A percentile compares a stretch with the other conserved stretches of the same genome.
phyloP scores from a whole-genome alignment of 2,888 invertebrate species.

The Drosophila basisetae region DNA sequence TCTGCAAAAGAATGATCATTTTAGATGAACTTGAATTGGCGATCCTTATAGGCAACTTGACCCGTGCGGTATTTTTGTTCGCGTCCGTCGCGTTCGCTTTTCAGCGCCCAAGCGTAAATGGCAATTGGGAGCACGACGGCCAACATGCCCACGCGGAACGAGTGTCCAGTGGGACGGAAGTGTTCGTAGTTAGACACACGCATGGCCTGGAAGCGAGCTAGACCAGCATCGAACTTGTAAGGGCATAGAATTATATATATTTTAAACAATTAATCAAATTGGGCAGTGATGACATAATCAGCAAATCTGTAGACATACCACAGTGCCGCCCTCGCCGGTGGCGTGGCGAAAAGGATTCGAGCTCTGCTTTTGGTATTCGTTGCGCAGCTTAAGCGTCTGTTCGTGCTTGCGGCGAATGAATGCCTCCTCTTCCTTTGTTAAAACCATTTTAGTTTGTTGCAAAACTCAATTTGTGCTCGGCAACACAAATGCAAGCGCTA shows the following conservation, averaged over 20 bases:
- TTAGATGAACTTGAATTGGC: conserved; percentile 89
- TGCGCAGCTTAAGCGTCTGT: conserved; percentile 85
- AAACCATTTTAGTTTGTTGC: conserved; percentile 52
- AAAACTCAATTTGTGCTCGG: conserved; percentile 18
- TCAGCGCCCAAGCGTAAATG: conserved; percentile 86
- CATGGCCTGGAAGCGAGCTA: conserved; percentile 91
- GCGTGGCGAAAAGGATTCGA: conserved; percentile 91
- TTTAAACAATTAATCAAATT: conserved; percentile 1
- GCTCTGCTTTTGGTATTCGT: conserved; percentile 90
- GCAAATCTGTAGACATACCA: conserved; percentile 88
- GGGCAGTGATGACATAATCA: conserved; percentile 84
- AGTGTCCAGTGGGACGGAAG: conserved; percentile 89
- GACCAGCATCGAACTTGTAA: conserved; percentile 93
- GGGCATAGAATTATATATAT: conserved; percentile 67
- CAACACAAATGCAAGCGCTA: conserved; percentile 34
- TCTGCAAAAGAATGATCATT: conserved; percentile 39
- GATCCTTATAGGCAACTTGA: conserved; percentile 91
- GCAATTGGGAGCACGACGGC: conserved; percentile 87
- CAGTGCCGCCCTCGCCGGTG: conserved; percentile 88
- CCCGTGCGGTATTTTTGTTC: conserved; percentile 89
- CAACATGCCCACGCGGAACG: conserved; percentile 86
- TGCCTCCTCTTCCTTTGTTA: conserved; percentile 76
- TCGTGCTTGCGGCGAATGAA: conserved; percentile 81
- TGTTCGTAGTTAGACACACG: conserved; percentile 88
- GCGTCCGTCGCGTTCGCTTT: conserved; percentile 86